Percentiles rank a stretch among this genome's conserved stretches.
phyloP scores from a whole-genome alignment of 1,140 invertebrate species.

The Schlechtendalia chinensis region DNA sequence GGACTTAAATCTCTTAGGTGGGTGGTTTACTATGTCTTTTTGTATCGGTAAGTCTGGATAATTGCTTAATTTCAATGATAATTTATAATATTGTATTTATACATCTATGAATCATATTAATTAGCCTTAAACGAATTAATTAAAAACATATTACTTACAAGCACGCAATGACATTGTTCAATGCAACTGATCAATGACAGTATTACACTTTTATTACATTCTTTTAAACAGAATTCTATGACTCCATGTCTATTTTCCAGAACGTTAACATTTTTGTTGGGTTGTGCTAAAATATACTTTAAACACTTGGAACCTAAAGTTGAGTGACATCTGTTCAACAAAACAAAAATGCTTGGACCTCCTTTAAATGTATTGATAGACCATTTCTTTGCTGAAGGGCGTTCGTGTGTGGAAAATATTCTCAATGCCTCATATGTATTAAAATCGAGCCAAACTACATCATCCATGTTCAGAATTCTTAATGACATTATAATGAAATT shows the following conservation, averaged over 20 bases:
- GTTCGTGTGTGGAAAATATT: constrained; percentile 70
- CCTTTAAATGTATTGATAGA: constrained; percentile 56
- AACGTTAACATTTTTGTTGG: constrained; percentile 61
- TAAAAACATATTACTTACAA: constrained; percentile 56
- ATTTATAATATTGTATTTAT: too few relatives aligned
- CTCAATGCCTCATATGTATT: constrained; percentile 71
- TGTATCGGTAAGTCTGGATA: too few relatives aligned
- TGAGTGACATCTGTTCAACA: constrained; percentile 74
- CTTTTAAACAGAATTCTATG: constrained; percentile 63
- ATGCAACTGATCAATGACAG: constrained; percentile 62
- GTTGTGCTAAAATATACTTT: constrained; percentile 63
- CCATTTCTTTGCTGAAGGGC: constrained; percentile 74
- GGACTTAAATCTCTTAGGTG: too few relatives aligned
- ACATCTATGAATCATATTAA: too few relatives aligned
- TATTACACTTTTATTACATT: constrained; percentile 62
- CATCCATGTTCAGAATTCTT: constrained; percentile 67
- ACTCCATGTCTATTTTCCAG: constrained; percentile 64
- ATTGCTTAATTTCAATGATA: too few relatives aligned
- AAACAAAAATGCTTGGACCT: constrained; percentile 59
- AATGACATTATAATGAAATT: constrained; percentile 63
- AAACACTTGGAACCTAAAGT: constrained; percentile 63
- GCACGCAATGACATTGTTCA: constrained; percentile 62
- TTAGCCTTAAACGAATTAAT: neutral
- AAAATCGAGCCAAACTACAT: constrained; percentile 66
- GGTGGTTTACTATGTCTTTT: too few relatives aligned